Conservation (phyloP, 2,113 vertebrate species). For the Coryphaenoides rupestris region DNA sequence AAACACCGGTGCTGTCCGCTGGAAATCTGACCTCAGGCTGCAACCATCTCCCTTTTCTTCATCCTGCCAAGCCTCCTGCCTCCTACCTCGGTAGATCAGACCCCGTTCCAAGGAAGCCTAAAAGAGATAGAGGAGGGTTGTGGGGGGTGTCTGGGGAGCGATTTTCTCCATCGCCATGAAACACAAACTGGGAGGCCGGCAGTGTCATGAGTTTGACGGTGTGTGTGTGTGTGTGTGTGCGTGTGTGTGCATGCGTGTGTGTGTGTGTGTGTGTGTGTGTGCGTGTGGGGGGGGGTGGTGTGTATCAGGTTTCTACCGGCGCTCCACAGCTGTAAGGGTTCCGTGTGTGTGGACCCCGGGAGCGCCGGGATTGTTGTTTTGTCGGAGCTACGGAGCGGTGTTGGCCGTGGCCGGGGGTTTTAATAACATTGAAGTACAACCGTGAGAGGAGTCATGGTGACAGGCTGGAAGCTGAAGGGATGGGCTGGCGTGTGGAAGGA, state of each 20-base stretch:
- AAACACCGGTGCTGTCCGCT: no score
- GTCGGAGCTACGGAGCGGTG: conserved; percentile 61
- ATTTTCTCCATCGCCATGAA: conserved; percentile 33
- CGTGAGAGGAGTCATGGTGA: conserved; percentile 53
- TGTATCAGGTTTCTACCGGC: background rate
- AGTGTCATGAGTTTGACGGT: no score
- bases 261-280: no score
- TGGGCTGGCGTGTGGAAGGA: no score
- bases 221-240: no score
- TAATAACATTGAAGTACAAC: conserved; percentile 57
- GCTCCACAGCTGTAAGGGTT: conserved; percentile 55
- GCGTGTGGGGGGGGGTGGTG: no score
- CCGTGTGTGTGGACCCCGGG: conserved; percentile 31
- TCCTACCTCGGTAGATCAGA: no score
- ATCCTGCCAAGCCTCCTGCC: conserved; percentile 29
- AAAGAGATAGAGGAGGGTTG: conserved; percentile 20
- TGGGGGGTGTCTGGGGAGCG: conserved; percentile 32
- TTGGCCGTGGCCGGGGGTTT: conserved; percentile 39
- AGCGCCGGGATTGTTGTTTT: conserved; percentile 53
- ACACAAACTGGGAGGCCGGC: conserved; percentile 3
- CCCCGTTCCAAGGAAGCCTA: conserved; percentile 12
- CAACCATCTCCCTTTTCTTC: conserved; percentile 24
- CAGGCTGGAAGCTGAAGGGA: background rate
- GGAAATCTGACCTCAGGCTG: conserved; percentile 13
- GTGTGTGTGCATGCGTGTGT: no score